These are phyloP conservation scores for Mythimna albipuncta DNA, from an alignment of 2,888 invertebrate genomes.

Conservation along the genomic window DNA sequence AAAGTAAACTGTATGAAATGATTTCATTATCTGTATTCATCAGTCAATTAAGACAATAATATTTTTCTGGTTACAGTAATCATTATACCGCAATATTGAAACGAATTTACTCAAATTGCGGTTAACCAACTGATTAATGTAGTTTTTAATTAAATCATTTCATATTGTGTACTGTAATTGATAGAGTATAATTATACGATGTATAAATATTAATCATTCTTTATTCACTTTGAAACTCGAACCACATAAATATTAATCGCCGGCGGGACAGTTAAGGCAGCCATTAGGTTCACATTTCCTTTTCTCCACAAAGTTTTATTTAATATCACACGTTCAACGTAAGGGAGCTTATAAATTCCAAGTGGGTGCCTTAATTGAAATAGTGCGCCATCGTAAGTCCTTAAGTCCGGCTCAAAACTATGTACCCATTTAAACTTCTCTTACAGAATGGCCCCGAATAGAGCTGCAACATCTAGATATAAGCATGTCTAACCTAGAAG, in stretches of 20 bases:
- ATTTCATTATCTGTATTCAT: neutral
- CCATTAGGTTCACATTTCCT: conserved; percentile 21
- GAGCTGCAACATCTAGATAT: conserved; percentile 96
- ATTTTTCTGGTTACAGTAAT: neutral
- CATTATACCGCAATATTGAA: conserved; percentile 22
- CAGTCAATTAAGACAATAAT: neutral
- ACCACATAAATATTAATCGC: neutral
- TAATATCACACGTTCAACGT: conserved; percentile 37
- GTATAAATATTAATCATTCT: conserved; percentile 7
- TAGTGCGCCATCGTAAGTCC: conserved; percentile 51
- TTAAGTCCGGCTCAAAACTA: conserved; percentile 61
- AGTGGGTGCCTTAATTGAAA: conserved; percentile 57
- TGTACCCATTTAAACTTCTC: conserved; percentile 66
- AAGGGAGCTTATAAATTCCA: conserved; percentile 52
- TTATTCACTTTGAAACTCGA: neutral
- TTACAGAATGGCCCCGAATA: conserved; percentile 95
- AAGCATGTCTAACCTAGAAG: conserved; percentile 95
- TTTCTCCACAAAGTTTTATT: conserved; percentile 39
- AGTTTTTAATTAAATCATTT: conserved; percentile 30
- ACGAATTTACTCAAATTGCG: conserved; percentile 26
- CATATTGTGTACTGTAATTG: conserved; percentile 8
- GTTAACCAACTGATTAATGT: conserved; percentile 22
- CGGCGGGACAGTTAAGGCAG: conserved; percentile 26
- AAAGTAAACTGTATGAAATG: neutral
- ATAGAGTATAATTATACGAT: conserved; percentile 7